Base-by-base conservation (phyloP, 2,888 invertebrate genomes). In the Pheosia gnoma region DNA sequence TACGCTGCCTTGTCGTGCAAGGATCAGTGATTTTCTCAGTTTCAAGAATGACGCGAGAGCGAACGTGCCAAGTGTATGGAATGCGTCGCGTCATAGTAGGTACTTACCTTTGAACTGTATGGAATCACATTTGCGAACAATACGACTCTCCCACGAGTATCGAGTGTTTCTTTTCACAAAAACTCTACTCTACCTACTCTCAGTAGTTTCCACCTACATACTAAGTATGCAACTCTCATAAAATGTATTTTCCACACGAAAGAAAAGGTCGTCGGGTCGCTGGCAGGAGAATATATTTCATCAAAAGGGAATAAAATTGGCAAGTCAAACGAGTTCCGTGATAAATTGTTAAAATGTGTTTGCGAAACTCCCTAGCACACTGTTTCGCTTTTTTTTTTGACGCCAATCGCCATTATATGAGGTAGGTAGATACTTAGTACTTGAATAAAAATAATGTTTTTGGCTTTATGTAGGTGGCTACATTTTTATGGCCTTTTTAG, bases 31-130 rank as follows among this genome's bases (percentile, higher is more conserved):
- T 72, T 72, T 58, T 53, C 60, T 37, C 55, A 55, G 13, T 51
- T 57, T 52, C 25, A n/a, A 25, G 59, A 69, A 65, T 52, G 56
- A 59, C 60, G 53, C 13, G 39, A 49, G 49, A 59, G 36, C 9
- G 59, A 57, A 72, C 70, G 66, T 72, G 70, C 56, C 58, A 37
- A 43, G 66, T 11, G 43, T 62, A 47, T 45, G 25, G 60, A 72
- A 60, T 57, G 60, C 41, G 59, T 60, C 55, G n/a, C 11, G 11
- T 5, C n/a, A 2, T 43, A 5, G 9, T 41, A 56, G 49, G 37
- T 57, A 57, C 60, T 57, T 61, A 57, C 49, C 43, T 60, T 37
- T 62, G 58, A 58, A 61, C 55, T 63, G 59, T 58, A 61, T 52
- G 45, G 49, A 49, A 62, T 62, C 25, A 37, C 54, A 60, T 53